Percentiles rank a stretch among this genome's conserved stretches.
phyloP scores from a whole-genome alignment of 2,888 invertebrate species.

The Keiferia lycopersicella region DNA sequence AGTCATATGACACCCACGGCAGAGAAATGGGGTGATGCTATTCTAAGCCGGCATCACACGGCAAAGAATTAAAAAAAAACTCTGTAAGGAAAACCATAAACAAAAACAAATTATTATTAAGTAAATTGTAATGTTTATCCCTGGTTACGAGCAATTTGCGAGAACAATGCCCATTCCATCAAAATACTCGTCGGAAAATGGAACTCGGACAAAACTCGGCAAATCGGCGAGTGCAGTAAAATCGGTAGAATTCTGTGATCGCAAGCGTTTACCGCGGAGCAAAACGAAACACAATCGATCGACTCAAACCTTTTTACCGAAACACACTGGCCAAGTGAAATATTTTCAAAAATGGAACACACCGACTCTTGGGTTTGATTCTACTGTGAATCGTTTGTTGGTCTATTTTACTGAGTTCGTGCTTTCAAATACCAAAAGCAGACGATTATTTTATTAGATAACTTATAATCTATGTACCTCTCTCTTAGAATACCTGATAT shows the following conservation, averaged over 20 bases:
- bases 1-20: no score
- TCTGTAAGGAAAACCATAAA: no score
- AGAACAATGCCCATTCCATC: constrained; percentile 13
- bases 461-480: no score
- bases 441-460: no score
- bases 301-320: constrained; percentile 21
- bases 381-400: background rate
- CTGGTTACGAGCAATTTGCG: background rate
- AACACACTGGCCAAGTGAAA: constrained; percentile 28
- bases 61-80: no score
- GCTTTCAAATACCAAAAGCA: no score
- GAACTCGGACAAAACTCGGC: background rate
- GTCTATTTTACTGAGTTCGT: no score
- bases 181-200: background rate
- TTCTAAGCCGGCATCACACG: no score
- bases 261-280: constrained; percentile 5
- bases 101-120: no score
- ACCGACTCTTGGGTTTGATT: constrained; percentile 26
- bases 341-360: constrained; percentile 32
- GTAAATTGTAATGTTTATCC: background rate
- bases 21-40: no score
- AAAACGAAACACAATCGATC: constrained; percentile 27
- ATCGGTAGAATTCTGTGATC: constrained; percentile 7
- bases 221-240: background rate
- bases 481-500: no score